Conservation (phyloP, 1,140 invertebrate genomes). For the Amphibalanus amphitrite region DNA sequence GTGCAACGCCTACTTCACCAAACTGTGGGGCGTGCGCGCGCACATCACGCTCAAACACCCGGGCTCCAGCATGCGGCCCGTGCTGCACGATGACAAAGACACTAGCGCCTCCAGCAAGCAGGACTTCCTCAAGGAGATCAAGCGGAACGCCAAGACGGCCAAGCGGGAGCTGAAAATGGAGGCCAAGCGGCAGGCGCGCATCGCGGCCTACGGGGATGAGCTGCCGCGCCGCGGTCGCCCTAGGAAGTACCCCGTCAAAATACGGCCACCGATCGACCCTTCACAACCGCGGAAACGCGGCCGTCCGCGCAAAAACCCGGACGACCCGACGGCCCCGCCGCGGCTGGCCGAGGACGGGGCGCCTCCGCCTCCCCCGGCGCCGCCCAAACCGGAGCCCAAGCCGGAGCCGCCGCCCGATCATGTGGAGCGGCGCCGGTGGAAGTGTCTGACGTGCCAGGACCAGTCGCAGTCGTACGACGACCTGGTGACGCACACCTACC, state of each 20-base stretch:
- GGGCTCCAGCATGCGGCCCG: background rate
- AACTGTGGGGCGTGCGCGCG: slow-evolving; percentile 4
- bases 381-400: background rate
- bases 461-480: background rate
- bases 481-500: slow-evolving; percentile 2
- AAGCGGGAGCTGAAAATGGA: background rate
- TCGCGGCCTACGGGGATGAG: background rate
- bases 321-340: background rate
- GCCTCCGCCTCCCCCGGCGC: background rate
- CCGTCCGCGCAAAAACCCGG: background rate
- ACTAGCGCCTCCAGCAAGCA: background rate
- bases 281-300: background rate
- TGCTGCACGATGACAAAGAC: background rate
- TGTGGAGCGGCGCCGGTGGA: slow-evolving; percentile 1
- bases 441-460: background rate
- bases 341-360: background rate
- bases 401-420: background rate
- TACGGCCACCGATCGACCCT: background rate
- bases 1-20: background rate
- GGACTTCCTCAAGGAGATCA: background rate
- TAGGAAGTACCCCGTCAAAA: background rate
- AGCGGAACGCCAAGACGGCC: background rate
- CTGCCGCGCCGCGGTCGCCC: slow-evolving; percentile 1
- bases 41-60: slow-evolving; percentile 2
- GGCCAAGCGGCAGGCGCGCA: background rate